Evolutionary conservation across 2,888 invertebrate genomes (phyloP).

Genomic region (Sinohyriopsis cumingii): DNA sequence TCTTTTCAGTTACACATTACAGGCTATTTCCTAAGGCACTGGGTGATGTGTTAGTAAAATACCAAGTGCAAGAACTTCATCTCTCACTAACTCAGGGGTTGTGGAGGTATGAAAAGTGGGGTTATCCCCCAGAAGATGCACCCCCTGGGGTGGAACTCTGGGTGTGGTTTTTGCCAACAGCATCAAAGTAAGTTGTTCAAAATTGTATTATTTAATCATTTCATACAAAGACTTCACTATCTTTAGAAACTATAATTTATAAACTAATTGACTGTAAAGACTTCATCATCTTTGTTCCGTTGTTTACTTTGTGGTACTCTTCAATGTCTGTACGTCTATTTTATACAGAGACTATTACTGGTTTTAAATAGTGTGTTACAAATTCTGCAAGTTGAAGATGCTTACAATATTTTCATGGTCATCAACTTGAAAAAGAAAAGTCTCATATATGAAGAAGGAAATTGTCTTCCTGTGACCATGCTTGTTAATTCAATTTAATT

Average conservation of each 20-base stretch:
- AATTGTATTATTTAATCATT: neutral
- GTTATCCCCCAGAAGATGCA: slow-evolving; percentile 90
- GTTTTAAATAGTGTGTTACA: no score
- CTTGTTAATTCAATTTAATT: no score
- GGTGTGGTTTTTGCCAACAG: slow-evolving; percentile 86
- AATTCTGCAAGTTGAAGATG: no score
- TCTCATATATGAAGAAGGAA: no score
- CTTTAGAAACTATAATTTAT: neutral
- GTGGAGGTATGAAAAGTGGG: slow-evolving; percentile 96
- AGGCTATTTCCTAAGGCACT: slow-evolving; percentile 90
- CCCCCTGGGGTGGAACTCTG: slow-evolving; percentile 95
- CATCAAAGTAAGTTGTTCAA: slow-evolving; percentile 72
- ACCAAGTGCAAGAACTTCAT: slow-evolving; percentile 91
- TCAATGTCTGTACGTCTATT: no score
- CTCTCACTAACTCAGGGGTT: slow-evolving; percentile 93
- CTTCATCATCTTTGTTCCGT: no score
- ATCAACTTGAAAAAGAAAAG: no score
- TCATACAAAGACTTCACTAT: neutral
- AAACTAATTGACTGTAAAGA: no score
- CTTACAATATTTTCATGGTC: no score
- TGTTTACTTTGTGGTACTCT: no score
- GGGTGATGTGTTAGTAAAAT: slow-evolving; percentile 88
- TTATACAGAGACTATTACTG: no score
- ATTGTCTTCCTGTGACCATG: no score
- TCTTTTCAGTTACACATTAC: slow-evolving; percentile 77